Evolutionary conservation across 2,797 vertebrate species (phyloP).

Genomic region (Dendrocincla fuliginosa): DNA sequence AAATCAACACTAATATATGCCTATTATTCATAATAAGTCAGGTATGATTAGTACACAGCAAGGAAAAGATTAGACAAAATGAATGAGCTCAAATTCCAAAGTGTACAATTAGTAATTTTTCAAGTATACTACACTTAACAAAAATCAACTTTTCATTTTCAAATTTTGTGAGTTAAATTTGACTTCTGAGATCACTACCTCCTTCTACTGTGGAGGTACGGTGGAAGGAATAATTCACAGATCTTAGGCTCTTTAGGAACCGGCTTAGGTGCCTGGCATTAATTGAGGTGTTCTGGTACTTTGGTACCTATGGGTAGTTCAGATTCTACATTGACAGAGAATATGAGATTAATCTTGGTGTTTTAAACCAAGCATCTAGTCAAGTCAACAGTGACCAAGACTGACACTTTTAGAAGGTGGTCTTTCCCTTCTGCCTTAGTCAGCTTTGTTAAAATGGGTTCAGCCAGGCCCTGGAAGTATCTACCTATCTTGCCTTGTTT

Average conservation of each 20-base stretch:
- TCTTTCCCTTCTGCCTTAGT: not conserved
- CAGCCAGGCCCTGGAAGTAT: not conserved
- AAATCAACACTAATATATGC: not conserved
- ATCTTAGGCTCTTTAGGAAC: not conserved
- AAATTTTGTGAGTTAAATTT: not conserved
- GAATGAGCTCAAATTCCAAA: not conserved
- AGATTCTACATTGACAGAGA: not conserved
- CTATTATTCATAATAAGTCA: not conserved
- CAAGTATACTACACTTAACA: not conserved
- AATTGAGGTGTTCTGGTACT: not conserved
- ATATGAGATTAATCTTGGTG: not conserved
- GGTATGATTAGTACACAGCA: not conserved
- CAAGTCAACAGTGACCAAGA: not conserved
- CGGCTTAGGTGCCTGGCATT: not conserved
- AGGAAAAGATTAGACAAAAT: not conserved
- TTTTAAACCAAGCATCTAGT: not conserved
- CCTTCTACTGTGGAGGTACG: not conserved
- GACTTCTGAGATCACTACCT: not conserved
- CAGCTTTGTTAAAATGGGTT: not conserved
- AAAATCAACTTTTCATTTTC: not conserved
- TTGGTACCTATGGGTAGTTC: not conserved
- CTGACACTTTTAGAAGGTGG: fast-evolving
- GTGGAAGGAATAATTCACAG: not conserved
- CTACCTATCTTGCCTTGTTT: not conserved
- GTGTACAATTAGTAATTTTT: not conserved